Evolutionary conservation across 2,888 invertebrate species (phyloP), one percentile per base, ranked within the genome.

Genomic region (Neuroscelio doddi): DNA sequence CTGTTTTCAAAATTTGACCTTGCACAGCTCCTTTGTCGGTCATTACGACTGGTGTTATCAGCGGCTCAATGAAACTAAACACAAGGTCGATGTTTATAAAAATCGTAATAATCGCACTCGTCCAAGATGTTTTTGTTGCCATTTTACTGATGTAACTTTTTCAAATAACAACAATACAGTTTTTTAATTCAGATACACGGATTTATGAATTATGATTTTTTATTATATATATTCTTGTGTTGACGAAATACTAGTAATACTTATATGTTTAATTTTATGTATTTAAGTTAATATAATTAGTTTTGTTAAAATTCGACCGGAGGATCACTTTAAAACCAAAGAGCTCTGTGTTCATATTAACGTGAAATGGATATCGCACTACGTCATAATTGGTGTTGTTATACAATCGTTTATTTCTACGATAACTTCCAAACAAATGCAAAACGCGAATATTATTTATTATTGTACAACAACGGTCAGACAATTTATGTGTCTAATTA

Each of bases 11-110:
- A 38, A 74, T 46, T 42, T 65, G 65, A n/a, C 78, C 78, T 30
- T 59, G 71, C 4, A 80, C 69, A 2, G 68, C 66, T 32, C 78
- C 76, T 4, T 47, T 67, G 7, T 55, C 45, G 1, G 74, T 77
- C 5, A 55, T 8, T 1, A 77, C 53, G 8, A 74, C 34, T 29
- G 14, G 15, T 3, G 27, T 44, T 16, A 15, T 27, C 10, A 15
- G 1, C 12, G n/a, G n/a, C 10, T 41, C 41, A 10, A 7, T 10
- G n/a, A 3, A 10, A 26, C 8, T 24, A n/a, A 24, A n/a, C 21
- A 12, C 1, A 26, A 8, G 5, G 5, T 7, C 10, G 2, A 24
- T 12, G 8, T 9, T 12, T 3, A 41, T 1, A 41, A 10, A 24
- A 1, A 41, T 1, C 24, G 24, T 10, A 1, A 26, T 24, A 41